A percentile compares a stretch with the other conserved stretches of the same genome.
phyloP scores from a whole-genome alignment of 1,140 invertebrate genomes.

The Protaetia brevitarsis region DNA sequence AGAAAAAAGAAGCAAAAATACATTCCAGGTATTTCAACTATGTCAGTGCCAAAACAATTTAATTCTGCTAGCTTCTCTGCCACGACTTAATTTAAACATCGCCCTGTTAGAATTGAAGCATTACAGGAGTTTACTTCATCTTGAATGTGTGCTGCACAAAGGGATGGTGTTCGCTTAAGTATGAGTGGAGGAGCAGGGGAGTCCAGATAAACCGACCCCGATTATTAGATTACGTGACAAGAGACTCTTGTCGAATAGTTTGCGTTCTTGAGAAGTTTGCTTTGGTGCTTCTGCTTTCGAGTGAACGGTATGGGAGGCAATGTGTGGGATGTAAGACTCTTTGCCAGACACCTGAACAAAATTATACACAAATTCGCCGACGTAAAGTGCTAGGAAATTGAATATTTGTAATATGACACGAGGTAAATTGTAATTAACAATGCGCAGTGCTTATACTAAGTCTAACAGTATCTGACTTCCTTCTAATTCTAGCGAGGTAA shows the following conservation, averaged over 20 bases:
- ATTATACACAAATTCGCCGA: not conserved
- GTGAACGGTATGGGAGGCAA: not conserved
- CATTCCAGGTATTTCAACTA: not conserved
- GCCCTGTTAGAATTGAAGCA: not conserved
- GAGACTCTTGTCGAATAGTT: slow-evolving; percentile 22
- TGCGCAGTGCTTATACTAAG: too few species aligned
- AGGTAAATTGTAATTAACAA: too few species aligned
- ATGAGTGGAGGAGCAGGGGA: slow-evolving; percentile 1
- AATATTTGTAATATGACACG: not conserved
- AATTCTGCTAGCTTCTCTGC: not conserved
- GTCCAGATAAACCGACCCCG: slow-evolving; percentile 20
- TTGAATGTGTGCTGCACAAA: not conserved
- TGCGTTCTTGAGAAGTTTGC: slow-evolving; percentile 25
- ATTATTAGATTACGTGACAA: slow-evolving; percentile 26
- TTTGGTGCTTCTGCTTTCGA: not conserved
- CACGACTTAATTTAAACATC: slow-evolving; percentile 3
- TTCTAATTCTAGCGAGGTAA: too few species aligned
- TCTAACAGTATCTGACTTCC: too few species aligned
- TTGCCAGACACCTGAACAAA: slow-evolving; percentile 15
- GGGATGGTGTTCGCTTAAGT: slow-evolving; percentile 15
- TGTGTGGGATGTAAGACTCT: not conserved
- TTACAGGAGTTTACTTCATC: not conserved
- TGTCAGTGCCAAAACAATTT: not conserved
- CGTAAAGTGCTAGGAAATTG: not conserved
- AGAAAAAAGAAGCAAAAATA: too few species aligned